A percentile compares a stretch with the other conserved stretches of the same genome.
Conservation (phyloP, 2,888 invertebrate genomes). For the Tipula confusa region DNA sequence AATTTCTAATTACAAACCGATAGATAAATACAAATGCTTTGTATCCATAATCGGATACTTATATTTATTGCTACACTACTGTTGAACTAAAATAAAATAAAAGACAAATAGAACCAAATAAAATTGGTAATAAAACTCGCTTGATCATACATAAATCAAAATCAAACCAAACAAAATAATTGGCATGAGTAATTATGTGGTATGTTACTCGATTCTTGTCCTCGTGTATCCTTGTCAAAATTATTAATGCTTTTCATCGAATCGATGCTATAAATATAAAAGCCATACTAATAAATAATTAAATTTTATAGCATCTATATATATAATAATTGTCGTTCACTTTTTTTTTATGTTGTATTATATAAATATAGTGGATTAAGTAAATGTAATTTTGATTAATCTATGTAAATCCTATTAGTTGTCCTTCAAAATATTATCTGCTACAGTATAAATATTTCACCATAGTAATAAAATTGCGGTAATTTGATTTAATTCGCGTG, state of each 20-base stretch:
- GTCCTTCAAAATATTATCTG: not conserved
- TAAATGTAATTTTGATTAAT: not conserved
- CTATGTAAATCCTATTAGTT: not conserved
- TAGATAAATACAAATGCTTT: no score
- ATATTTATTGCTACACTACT: not conserved
- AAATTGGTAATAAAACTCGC: not conserved
- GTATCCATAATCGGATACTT: no score
- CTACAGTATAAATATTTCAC: not conserved
- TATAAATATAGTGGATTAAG: not conserved
- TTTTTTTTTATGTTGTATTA: not conserved
- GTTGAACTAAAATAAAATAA: not conserved
- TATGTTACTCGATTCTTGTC: not conserved
- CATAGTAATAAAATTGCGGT: not conserved
- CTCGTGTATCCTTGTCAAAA: not conserved
- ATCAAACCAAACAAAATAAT: not conserved
- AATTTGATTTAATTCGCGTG: not conserved
- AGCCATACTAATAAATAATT: not conserved
- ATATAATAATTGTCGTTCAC: not conserved
- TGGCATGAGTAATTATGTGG: not conserved
- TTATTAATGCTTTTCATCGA: not conserved
- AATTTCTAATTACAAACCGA: not conserved
- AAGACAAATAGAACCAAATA: no score
- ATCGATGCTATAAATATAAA: not conserved
- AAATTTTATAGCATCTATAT: not conserved
- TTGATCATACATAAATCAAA: not conserved